Percentiles rank a stretch among this genome's conserved stretches.
phyloP scores from a whole-genome alignment of 2,113 vertebrate species.

The Todiramphus chloris region DNA sequence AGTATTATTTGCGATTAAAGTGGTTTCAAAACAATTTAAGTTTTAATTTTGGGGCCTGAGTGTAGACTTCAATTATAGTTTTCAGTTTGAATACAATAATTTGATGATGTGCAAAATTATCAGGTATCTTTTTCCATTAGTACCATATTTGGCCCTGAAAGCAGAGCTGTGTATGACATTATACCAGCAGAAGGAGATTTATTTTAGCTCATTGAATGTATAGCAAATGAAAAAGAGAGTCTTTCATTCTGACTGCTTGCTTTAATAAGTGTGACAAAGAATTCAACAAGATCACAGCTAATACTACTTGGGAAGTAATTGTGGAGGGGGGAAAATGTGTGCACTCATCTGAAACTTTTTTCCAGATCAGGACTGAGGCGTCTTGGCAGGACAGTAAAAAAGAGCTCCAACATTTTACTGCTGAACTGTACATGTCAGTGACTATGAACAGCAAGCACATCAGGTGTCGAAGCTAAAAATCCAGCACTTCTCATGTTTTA shows the following conservation, averaged over 20 bases:
- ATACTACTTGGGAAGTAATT: not conserved
- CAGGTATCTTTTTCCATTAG: not conserved
- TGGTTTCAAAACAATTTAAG: not conserved
- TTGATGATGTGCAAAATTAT: not conserved
- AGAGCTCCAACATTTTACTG: not conserved
- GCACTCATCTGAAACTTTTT: not conserved
- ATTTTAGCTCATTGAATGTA: not conserved
- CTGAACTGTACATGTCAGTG: not conserved
- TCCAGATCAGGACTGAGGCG: not conserved
- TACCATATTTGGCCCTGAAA: not conserved
- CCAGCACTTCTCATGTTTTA: not conserved
- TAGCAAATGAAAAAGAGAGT: not conserved
- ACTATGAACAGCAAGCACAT: fast-evolving
- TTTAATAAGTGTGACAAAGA: not conserved
- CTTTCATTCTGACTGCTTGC: not conserved
- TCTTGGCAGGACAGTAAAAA: not conserved
- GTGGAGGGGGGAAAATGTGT: not conserved
- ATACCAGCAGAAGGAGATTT: not conserved
- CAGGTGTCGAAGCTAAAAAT: not conserved
- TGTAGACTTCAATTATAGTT: not conserved
- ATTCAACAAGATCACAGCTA: not conserved
- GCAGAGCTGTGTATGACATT: not conserved
- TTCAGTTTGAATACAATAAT: not conserved
- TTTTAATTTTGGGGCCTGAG: not conserved
- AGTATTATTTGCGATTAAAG: not conserved